Percentiles rank a stretch among this genome's conserved stretches.
phyloP scores from a whole-genome alignment of 2,888 invertebrate species.

The Lepidochitona cinerea region DNA sequence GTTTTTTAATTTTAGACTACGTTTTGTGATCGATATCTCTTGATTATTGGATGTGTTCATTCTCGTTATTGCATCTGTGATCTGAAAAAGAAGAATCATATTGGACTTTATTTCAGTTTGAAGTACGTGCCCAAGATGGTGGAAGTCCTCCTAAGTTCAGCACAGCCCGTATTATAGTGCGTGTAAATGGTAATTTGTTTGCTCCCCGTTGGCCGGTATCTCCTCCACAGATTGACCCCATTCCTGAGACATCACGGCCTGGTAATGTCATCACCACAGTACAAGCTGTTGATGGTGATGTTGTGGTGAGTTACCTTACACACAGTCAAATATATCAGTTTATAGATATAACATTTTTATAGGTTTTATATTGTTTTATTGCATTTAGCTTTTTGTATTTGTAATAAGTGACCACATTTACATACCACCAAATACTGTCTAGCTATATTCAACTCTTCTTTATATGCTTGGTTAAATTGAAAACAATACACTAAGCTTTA shows the following conservation, averaged over 20 bases:
- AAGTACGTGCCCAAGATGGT: constrained; percentile 33
- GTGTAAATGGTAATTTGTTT: constrained; percentile 34
- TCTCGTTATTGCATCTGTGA: neutral
- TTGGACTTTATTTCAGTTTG: constrained; percentile 21
- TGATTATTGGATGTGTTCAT: too few species aligned
- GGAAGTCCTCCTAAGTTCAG: constrained; percentile 29
- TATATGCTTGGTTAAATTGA: too few species aligned
- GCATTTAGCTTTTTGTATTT: too few species aligned
- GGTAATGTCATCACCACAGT: constrained; percentile 17
- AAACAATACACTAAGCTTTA: too few species aligned
- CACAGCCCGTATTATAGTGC: constrained; percentile 18
- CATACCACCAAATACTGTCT: too few species aligned
- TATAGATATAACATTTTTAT: too few species aligned
- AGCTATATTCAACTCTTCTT: too few species aligned
- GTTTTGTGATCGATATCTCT: neutral
- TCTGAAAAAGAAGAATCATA: too few species aligned
- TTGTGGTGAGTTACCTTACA: neutral
- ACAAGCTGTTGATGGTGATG: constrained; percentile 24
- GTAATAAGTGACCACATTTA: too few species aligned
- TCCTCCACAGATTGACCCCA: constrained; percentile 18
- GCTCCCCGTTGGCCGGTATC: constrained; percentile 33
- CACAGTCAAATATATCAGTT: too few species aligned
- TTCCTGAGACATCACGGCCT: constrained; percentile 18
- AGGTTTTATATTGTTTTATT: too few species aligned
- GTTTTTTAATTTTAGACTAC: too few species aligned